These are phyloP conservation scores for Nemoura dubitans DNA, from an alignment of 2,888 invertebrate species.

Conservation along the genomic window DNA sequence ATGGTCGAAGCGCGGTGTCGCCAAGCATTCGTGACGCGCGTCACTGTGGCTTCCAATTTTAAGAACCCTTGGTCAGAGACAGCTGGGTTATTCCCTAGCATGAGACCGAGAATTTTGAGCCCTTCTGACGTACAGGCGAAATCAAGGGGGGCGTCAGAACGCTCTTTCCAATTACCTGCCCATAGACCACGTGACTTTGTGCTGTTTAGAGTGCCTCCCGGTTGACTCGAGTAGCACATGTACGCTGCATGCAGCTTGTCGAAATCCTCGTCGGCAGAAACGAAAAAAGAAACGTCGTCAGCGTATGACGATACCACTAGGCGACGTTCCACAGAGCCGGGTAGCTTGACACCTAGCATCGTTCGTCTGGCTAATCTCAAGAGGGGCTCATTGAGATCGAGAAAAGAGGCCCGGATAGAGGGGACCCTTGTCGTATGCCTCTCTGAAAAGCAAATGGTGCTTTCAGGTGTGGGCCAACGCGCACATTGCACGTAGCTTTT, in stretches of 20 bases:
- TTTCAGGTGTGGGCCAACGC: background rate
- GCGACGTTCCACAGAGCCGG: background rate
- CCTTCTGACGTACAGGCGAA: slow-evolving; percentile 33
- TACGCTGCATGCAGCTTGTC: background rate
- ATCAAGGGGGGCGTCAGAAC: slow-evolving; percentile 15
- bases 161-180: slow-evolving; percentile 33
- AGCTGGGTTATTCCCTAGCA: background rate
- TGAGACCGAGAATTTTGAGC: slow-evolving; percentile 29
- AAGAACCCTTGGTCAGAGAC: background rate
- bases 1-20: slow-evolving; percentile 9
- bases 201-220: slow-evolving; percentile 28
- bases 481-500: background rate
- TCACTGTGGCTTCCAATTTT: background rate
- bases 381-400: background rate
- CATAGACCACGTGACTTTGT: slow-evolving; percentile 33
- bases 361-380: background rate
- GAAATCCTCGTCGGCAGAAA: background rate
- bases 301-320: slow-evolving; percentile 23
- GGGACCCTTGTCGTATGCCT: slow-evolving; percentile 9
- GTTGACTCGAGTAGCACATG: slow-evolving; percentile 18
- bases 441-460: slow-evolving; percentile 14
- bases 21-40: background rate
- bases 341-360: background rate
- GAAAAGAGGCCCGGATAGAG: slow-evolving; percentile 15
- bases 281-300: slow-evolving; percentile 23